phyloP scores from a whole-genome alignment of 2,888 invertebrate species.

The Perithous albicinctus region DNA sequence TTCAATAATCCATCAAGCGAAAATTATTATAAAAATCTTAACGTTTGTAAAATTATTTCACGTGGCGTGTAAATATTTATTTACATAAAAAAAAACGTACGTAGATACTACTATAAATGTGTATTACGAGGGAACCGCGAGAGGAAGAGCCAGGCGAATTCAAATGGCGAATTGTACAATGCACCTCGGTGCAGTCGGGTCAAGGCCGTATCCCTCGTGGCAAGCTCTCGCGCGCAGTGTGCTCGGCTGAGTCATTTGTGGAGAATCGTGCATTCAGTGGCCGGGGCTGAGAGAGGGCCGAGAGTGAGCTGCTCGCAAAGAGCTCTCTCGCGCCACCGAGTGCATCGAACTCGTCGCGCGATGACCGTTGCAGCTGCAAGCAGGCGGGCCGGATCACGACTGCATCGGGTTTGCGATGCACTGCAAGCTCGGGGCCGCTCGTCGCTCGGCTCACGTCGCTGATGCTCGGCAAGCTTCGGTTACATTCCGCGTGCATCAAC shows the following conservation, averaged over 20 bases:
- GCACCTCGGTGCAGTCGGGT: constrained; percentile 82
- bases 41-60: background rate
- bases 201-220: constrained; percentile 82
- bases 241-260: constrained; percentile 80
- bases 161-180: constrained; percentile 77
- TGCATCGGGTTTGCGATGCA: constrained; percentile 62
- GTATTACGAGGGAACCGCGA: constrained; percentile 1
- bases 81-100: background rate
- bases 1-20: no score
- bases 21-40: background rate
- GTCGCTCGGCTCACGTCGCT: constrained; percentile 30
- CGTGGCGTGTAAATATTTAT: background rate
- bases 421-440: constrained; percentile 49
- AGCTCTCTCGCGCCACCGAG: constrained; percentile 69
- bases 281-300: constrained; percentile 64
- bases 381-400: constrained; percentile 66
- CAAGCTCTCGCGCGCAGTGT: constrained; percentile 69
- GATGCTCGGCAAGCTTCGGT: constrained; percentile 54
- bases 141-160: constrained; percentile 56
- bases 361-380: constrained; percentile 82
- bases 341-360: constrained; percentile 83
- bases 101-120: background rate
- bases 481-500: constrained; percentile 82
- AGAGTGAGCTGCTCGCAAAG: constrained; percentile 48
- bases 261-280: constrained; percentile 77